Base-by-base conservation (phyloP, 2,113 vertebrate species). In the Crotophaga sulcirostris region DNA sequence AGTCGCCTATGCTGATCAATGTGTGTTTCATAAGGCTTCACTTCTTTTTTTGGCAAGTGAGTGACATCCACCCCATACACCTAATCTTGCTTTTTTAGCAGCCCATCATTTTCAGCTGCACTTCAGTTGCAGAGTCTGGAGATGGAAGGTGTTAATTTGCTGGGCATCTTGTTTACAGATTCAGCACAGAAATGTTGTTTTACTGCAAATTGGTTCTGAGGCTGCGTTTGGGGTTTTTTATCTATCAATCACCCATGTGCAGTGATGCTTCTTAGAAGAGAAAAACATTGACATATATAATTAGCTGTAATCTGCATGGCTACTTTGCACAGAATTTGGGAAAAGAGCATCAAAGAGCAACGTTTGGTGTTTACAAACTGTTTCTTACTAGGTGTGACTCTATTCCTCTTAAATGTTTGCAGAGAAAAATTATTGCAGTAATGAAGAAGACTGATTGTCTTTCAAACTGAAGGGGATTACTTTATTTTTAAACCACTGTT, bases 181-280 rank as follows among this genome's bases (percentile, higher is more conserved):
- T 90, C 58, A 66, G 31, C 29, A 26, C n/a, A 75, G 68, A 88
- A 94, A 94, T 82, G 36, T 13, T 40, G 51, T 82, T 84, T 52
- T 90, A n/a, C 62, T 64, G 40, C 52, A 95, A 94, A 92, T 76
- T 87, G 14, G 11, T 83, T 95, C 54, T 64, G 77, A 90, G 54
- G 24, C 36, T 79, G 13, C 68, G 6, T 49, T 49, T 49, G 47
- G 20, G 45, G 10, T 60, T 56, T 77, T 93, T 86, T 67, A 88
- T 89, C 80, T 78, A 55, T 88, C 62, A 60, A 45, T 89, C 62
- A 64, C 23, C 69, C 67, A 66, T 38, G 18, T 59, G 38, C 73
- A 92, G 12, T 49, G 58, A 82, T 59, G 67, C 51, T 80, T 74
- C 78, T 91, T 90, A 87, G 52, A 86, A 40, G 54, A 84, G 49